A percentile compares a stretch with the other conserved stretches of the same genome.
phyloP scores from a whole-genome alignment of 2,888 invertebrate genomes.

The Meiosimyza decipiens region DNA sequence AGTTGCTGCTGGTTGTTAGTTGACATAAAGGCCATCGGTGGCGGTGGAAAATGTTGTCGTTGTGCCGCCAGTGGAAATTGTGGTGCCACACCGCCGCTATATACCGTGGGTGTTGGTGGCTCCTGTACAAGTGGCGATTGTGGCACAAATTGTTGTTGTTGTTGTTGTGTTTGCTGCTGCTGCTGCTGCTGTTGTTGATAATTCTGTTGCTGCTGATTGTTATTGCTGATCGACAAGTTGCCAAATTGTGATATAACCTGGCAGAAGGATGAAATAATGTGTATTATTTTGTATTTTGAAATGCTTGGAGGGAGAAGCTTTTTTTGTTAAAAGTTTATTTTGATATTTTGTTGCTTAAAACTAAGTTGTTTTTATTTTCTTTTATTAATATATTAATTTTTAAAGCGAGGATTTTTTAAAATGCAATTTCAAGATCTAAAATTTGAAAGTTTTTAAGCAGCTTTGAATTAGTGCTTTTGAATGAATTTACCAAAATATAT shows the following conservation, averaged over 20 bases:
- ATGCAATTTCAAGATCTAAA: too few species aligned
- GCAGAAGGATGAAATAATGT: slow-evolving; percentile 29
- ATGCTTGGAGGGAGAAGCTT: slow-evolving; percentile 12
- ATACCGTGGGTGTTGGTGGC: slow-evolving; percentile 62
- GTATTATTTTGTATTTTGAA: slow-evolving; percentile 32
- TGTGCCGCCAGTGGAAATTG: slow-evolving; percentile 62
- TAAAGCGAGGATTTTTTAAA: too few species aligned
- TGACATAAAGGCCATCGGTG: slow-evolving; percentile 31
- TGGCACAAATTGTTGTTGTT: slow-evolving; percentile 57
- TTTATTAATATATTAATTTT: too few species aligned
- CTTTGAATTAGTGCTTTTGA: too few species aligned
- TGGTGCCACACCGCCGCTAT: slow-evolving; percentile 54
- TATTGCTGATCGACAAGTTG: slow-evolving; percentile 58
- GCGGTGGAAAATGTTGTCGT: slow-evolving; percentile 51
- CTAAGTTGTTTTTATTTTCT: too few species aligned
- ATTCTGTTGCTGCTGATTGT: slow-evolving; percentile 50
- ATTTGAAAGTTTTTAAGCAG: too few species aligned
- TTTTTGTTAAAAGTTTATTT: neutral
- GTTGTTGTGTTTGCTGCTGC: slow-evolving; percentile 42
- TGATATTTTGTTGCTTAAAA: too few species aligned
- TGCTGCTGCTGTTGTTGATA: slow-evolving; percentile 40
- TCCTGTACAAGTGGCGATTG: slow-evolving; percentile 64
- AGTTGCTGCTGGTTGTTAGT: slow-evolving; percentile 50
- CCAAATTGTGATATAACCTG: slow-evolving; percentile 61
- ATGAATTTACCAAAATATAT: too few species aligned